phyloP scores from a whole-genome alignment of 2,797 vertebrate species.

The Chelon auratus region DNA sequence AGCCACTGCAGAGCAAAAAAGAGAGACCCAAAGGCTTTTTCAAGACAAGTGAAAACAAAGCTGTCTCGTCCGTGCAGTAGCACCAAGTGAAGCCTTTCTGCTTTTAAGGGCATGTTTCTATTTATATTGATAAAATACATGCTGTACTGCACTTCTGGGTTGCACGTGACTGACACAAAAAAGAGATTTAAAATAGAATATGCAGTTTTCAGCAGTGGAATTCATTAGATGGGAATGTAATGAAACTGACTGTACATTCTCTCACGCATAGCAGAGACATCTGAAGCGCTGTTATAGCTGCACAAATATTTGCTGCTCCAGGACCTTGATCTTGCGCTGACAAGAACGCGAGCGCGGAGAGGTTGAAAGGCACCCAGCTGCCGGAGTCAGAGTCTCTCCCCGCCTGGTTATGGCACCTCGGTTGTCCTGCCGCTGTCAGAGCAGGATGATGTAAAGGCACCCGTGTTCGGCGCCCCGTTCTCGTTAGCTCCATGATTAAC shows the following conservation, averaged over 20 bases:
- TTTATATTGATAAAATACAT: conserved; percentile 13
- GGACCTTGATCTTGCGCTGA: conserved; percentile 54
- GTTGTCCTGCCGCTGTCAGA: conserved; percentile 65
- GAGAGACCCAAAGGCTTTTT: conserved; percentile 33
- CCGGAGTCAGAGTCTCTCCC: conserved; percentile 22
- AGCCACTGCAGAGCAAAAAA: conserved; percentile 27
- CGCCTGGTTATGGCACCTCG: conserved; percentile 44
- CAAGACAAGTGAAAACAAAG: conserved; percentile 33
- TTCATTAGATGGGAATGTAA: conserved; percentile 29
- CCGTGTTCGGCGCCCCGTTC: conserved; percentile 36
- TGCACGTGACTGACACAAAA: conserved; percentile 11
- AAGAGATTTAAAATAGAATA: neutral
- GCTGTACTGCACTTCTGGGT: neutral
- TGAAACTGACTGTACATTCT: conserved; percentile 8
- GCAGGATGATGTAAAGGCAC: conserved; percentile 63
- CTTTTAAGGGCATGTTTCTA: conserved; percentile 20
- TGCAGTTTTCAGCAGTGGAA: neutral
- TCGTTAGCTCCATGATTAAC: conserved; percentile 73
- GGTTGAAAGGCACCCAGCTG: conserved; percentile 54
- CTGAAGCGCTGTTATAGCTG: conserved; percentile 44
- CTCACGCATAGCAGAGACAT: conserved; percentile 10
- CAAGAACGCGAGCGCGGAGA: conserved; percentile 24
- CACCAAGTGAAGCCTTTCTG: neutral
- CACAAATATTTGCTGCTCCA: conserved; percentile 54
- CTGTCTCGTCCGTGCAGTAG: conserved; percentile 4